Evolutionary conservation across 35 echinoderm and acorn worm species (phyloP), one percentile per base, ranked within the genome.

Genomic region (Patiria miniata): DNA sequence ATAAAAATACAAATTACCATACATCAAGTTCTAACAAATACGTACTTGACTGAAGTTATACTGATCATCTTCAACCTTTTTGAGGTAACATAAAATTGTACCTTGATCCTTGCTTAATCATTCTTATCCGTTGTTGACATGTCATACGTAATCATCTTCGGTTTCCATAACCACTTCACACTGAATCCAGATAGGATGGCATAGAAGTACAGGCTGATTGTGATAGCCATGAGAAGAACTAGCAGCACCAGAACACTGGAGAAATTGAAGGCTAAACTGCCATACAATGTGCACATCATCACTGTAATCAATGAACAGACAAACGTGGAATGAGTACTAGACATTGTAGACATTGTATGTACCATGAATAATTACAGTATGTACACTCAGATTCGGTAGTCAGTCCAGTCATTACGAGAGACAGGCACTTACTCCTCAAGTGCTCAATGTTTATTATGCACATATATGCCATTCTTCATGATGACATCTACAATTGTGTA

Each of bases 181-280:
- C 57, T 90, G 88, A 90, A 84, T 40, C 93, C 93, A 18, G 88
- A 85, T 85, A 95, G 69, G 78, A 77, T 76, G 55, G 52, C 84
- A 81, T 95, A 91, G 76, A 91, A 95, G 36, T 95, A 90, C n/a
- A 91, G 80, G 68, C 93, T 95, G 51, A 95, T 95, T 83, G 87
- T 61, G 55, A 95, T 83, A 8, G 84, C 80, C 93, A 95, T 95
- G 60, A 87, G 36, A 77, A 95, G 76, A 68, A 85, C 73, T 21
- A 78, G 84, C 40, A 95, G 32, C 23, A 95, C 88, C n/a, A 95
- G 61, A 40, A 91, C 50, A 36, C 80, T 91, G 30, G 93, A 57
- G 69, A 95, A 95, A 4, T 82, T 79, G 88, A 95, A 83, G 29
- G 79, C 36, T 1, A 65, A 42, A 34, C 51, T 83, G 0, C 80